Conservation (phyloP, 2,888 invertebrate genomes). For the Epirrita christyi region DNA sequence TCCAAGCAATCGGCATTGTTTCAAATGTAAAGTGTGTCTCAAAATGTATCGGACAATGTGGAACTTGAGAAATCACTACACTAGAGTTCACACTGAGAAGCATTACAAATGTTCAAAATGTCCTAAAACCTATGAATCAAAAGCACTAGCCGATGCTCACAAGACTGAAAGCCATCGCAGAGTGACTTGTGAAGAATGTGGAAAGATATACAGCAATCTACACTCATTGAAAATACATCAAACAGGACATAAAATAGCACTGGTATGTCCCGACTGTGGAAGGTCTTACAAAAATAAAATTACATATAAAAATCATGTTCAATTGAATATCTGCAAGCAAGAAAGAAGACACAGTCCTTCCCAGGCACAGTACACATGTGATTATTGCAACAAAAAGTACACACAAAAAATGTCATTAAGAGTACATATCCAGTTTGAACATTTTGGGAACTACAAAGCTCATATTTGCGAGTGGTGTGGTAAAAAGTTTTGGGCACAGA, state of each 20-base stretch:
- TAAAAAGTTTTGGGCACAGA: conserved; percentile 71
- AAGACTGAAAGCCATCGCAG: conserved; percentile 55
- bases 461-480: conserved; percentile 71
- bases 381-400: conserved; percentile 71
- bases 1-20: conserved; percentile 41
- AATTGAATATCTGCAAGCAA: conserved; percentile 60
- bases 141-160: conserved; percentile 44
- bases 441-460: conserved; percentile 64
- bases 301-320: conserved; percentile 65
- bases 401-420: conserved; percentile 69
- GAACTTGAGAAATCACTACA: conserved; percentile 59
- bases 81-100: conserved; percentile 63
- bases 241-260: conserved; percentile 52
- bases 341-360: conserved; percentile 45
- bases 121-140: conserved; percentile 54
- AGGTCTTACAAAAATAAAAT: conserved; percentile 64
- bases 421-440: conserved; percentile 74
- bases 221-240: conserved; percentile 63
- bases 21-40: conserved; percentile 60
- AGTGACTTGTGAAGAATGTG: conserved; percentile 63
- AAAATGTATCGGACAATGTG: conserved; percentile 51
- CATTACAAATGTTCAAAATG: conserved; percentile 57
- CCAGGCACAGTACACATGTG: conserved; percentile 66
- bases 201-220: conserved; percentile 60
- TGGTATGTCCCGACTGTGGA: conserved; percentile 68